Conservation (phyloP, 2,113 vertebrate species). For the Acrocephalus kingi region DNA sequence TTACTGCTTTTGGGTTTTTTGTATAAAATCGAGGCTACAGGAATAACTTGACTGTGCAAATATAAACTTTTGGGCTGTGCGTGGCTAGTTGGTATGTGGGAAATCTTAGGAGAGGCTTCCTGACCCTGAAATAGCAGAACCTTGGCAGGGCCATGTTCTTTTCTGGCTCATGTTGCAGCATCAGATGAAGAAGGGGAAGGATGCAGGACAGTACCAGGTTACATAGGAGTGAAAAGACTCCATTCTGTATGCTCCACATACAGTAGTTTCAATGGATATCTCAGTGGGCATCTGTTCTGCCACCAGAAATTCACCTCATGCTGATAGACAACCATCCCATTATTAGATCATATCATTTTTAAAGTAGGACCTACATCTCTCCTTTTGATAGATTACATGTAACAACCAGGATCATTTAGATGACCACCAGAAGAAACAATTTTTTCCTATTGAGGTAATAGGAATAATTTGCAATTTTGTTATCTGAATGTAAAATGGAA, state of each 20-base stretch:
- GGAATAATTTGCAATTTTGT: neutral
- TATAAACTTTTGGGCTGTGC: neutral
- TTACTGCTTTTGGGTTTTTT: neutral
- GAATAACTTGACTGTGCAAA: neutral
- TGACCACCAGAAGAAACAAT: neutral
- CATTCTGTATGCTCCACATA: neutral
- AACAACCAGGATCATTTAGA: neutral
- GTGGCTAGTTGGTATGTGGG: neutral
- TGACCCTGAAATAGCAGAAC: neutral
- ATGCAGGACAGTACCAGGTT: neutral
- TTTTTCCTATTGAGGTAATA: neutral
- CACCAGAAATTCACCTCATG: neutral
- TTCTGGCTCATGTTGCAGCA: neutral
- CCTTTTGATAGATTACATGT: neutral
- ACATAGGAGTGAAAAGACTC: neutral
- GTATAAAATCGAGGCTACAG: neutral
- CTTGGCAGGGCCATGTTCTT: neutral
- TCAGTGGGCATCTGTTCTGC: neutral
- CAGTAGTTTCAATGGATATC: neutral
- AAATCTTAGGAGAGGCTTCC: neutral
- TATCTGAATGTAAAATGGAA: neutral
- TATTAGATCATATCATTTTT: neutral
- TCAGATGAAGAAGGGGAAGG: neutral
- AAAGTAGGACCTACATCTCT: neutral
- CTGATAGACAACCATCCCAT: accelerated